Evolutionary conservation across 2,888 invertebrate species (phyloP).

Genomic region (Micropterix aruncella): DNA sequence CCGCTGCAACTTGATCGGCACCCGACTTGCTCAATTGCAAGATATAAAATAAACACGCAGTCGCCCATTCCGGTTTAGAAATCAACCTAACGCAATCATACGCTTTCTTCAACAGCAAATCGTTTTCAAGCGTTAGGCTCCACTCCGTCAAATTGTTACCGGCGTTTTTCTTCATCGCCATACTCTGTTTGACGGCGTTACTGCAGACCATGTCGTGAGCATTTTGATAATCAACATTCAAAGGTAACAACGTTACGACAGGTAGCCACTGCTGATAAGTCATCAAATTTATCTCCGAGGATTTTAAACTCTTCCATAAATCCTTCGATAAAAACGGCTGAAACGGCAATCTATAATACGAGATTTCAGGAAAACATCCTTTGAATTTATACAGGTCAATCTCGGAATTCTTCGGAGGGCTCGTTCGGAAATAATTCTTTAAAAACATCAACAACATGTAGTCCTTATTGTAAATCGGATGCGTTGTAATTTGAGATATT

Average conservation of each 20-base stretch:
- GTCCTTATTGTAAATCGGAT: conserved; percentile 24
- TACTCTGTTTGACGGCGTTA: conserved; percentile 37
- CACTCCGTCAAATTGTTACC: conserved; percentile 6
- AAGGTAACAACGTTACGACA: conserved; percentile 24
- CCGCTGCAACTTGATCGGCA: conserved; percentile 37
- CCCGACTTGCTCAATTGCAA: conserved; percentile 35
- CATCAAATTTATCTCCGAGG: conserved; percentile 34
- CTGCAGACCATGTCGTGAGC: conserved; percentile 39
- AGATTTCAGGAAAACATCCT: conserved; percentile 37
- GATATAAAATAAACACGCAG: conserved; percentile 36
- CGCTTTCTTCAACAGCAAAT: conserved; percentile 30
- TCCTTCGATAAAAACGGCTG: conserved; percentile 33
- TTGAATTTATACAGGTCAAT: conserved; percentile 34
- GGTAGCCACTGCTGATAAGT: conserved; percentile 35
- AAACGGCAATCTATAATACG: conserved; percentile 33
- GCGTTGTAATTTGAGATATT: conserved; percentile 20
- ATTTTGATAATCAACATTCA: conserved; percentile 30
- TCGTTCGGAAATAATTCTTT: conserved; percentile 28
- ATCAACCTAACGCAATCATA: conserved; percentile 34
- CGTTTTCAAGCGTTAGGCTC: conserved; percentile 29
- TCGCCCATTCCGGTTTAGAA: conserved; percentile 39
- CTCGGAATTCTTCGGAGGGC: conserved; percentile 33
- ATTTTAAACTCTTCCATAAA: conserved; percentile 37
- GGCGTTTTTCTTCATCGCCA: conserved; percentile 19
- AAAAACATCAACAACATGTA: conserved; percentile 31